Percentiles rank a stretch among this genome's conserved stretches.
phyloP scores from a whole-genome alignment of 2,797 vertebrate species.

The Syncerus caffer region DNA sequence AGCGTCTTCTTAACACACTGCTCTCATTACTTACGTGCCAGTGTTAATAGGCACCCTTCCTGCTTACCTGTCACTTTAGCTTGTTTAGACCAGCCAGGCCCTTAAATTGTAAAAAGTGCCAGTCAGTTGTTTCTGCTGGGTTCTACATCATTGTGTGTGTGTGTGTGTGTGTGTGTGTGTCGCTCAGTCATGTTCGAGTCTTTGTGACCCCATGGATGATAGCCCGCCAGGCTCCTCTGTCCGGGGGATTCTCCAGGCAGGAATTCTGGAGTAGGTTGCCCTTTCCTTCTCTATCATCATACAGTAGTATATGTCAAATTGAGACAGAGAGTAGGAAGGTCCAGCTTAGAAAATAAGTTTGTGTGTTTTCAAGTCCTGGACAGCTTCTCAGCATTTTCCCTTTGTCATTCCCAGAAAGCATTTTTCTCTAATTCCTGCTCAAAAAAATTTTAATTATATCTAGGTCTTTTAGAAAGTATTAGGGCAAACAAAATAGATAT shows the following conservation, averaged over 20 bases:
- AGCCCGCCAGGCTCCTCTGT: not conserved
- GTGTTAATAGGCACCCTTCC: not conserved
- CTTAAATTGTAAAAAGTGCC: not conserved
- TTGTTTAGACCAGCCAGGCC: not conserved
- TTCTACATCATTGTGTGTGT: not conserved
- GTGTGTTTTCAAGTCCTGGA: not conserved
- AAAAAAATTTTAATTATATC: not conserved
- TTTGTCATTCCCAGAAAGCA: not conserved
- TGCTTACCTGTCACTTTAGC: not conserved
- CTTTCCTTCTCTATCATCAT: not conserved
- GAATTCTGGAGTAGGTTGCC: not conserved
- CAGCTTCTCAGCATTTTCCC: slow-evolving; percentile 24
- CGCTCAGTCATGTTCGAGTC: not conserved
- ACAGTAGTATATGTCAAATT: not conserved
- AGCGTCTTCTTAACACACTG: not conserved
- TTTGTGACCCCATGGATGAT: not conserved
- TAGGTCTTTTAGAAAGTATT: slow-evolving; percentile 6
- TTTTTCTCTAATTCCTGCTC: slow-evolving; percentile 36
- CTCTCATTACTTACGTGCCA: slow-evolving; percentile 27
- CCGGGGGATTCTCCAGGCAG: not conserved
- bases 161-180: not conserved
- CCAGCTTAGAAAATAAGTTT: not conserved
- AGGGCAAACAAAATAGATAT: not conserved
- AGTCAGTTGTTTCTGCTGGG: not conserved
- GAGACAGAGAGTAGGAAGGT: not conserved